Percentiles rank a stretch among this genome's conserved stretches.
Conservation (phyloP, 2,797 vertebrate genomes). For the Oceanodroma leucorhoa region DNA sequence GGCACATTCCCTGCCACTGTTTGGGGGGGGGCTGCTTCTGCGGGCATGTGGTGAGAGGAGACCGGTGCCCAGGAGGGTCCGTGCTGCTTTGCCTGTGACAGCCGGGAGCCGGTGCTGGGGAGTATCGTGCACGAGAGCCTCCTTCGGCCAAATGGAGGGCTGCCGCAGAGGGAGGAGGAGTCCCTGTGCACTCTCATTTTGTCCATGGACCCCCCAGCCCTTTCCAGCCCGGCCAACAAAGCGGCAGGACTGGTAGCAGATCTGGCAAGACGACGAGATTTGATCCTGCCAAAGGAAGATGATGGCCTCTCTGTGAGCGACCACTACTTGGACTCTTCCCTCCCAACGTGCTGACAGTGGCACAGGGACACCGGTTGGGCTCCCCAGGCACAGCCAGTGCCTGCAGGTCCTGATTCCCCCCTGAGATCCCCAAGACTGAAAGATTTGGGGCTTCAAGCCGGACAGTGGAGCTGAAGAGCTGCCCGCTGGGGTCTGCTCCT, state of each 20-base stretch:
- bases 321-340: background rate
- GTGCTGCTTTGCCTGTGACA: background rate
- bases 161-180: background rate
- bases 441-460: background rate
- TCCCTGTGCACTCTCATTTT: background rate
- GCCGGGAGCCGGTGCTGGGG: background rate
- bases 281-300: background rate
- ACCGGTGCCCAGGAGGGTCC: background rate
- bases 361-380: background rate
- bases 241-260: background rate
- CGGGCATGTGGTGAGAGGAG: background rate
- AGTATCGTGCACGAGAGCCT: rapidly evolving
- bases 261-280: background rate
- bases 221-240: background rate
- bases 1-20: background rate
- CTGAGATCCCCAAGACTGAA: rapidly evolving
- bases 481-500: background rate
- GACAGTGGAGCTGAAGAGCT: background rate
- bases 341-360: background rate
- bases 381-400: background rate
- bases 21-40: background rate
- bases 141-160: rapidly evolving
- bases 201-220: background rate
- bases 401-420: background rate
- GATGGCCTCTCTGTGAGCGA: background rate